phyloP scores from a whole-genome alignment of 2,113 vertebrate species.

The Pelvicachromis taeniatus region DNA sequence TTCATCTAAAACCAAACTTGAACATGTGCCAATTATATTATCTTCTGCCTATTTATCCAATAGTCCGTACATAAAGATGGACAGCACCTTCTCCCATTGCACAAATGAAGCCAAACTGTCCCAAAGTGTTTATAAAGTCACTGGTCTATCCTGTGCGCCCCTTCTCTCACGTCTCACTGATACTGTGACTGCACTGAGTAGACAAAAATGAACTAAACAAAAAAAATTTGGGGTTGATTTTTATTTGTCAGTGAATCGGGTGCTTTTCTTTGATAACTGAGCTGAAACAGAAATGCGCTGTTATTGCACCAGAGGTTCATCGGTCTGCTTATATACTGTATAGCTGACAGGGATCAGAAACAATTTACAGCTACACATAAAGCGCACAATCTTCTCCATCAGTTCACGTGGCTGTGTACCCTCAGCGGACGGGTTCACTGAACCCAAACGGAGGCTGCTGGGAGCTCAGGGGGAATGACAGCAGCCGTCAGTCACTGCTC shows the following conservation, averaged over 20 bases:
- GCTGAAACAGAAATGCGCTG: conserved; percentile 36
- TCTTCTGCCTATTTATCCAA: background rate
- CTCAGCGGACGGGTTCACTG: background rate
- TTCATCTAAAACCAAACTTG: background rate
- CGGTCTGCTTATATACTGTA: conserved; percentile 3
- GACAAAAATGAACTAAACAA: background rate
- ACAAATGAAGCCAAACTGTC: background rate
- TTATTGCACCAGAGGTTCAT: conserved; percentile 13
- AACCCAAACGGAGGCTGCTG: conserved; percentile 28
- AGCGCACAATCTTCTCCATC: conserved; percentile 12
- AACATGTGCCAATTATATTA: background rate
- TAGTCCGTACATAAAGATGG: background rate
- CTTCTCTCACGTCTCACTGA: background rate
- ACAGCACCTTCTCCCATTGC: background rate
- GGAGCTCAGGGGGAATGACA: background rate
- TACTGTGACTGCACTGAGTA: background rate
- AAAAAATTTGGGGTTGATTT: background rate
- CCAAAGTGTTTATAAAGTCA: background rate
- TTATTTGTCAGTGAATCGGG: background rate
- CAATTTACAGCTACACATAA: conserved; percentile 9
- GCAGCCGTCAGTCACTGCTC: conserved; percentile 28
- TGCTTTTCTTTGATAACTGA: conserved; percentile 8
- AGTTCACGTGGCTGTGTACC: background rate
- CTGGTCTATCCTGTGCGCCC: background rate
- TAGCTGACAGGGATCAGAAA: conserved; percentile 31